phyloP scores from a whole-genome alignment of 2,888 invertebrate genomes.

The Caenorhabditis japonica region DNA sequence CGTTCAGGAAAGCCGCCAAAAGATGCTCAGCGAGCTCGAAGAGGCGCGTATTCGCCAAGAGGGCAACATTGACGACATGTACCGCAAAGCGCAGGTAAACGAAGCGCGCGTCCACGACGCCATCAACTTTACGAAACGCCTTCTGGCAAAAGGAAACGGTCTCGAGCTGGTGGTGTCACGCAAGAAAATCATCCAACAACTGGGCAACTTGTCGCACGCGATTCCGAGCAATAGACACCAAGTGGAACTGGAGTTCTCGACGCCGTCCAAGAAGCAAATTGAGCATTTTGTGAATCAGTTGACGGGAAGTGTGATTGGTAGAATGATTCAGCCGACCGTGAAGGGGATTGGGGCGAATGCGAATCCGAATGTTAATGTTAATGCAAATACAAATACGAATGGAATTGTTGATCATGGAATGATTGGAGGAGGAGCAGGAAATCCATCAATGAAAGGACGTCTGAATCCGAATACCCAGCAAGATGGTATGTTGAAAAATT shows the following conservation, averaged over 20 bases:
- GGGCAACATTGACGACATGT: conserved; percentile 64
- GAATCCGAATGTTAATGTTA: neutral
- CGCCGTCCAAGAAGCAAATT: conserved; percentile 52
- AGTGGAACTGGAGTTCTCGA: conserved; percentile 66
- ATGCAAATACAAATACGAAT: neutral
- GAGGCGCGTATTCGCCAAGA: conserved; percentile 68
- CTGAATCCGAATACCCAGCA: neutral
- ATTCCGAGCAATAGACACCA: conserved; percentile 68
- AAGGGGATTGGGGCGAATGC: conserved; percentile 32
- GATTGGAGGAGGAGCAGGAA: no score
- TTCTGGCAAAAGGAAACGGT: conserved; percentile 67
- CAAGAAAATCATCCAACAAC: conserved; percentile 70
- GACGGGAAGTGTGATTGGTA: conserved; percentile 51
- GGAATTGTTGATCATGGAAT: no score
- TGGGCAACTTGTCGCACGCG: conserved; percentile 66
- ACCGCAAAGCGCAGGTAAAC: conserved; percentile 66
- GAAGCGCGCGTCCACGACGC: conserved; percentile 69
- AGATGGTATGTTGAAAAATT: conserved; percentile 14
- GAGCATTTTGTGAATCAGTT: conserved; percentile 48
- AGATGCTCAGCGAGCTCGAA: conserved; percentile 60
- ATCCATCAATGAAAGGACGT: conserved; percentile 11
- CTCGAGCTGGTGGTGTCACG: conserved; percentile 68
- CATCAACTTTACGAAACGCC: conserved; percentile 66
- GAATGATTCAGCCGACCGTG: conserved; percentile 36
- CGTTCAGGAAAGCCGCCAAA: conserved; percentile 31